phyloP scores from a whole-genome alignment of 37 sponge, comb jelly and placozoan genomes.

The Amphimedon queenslandica region DNA sequence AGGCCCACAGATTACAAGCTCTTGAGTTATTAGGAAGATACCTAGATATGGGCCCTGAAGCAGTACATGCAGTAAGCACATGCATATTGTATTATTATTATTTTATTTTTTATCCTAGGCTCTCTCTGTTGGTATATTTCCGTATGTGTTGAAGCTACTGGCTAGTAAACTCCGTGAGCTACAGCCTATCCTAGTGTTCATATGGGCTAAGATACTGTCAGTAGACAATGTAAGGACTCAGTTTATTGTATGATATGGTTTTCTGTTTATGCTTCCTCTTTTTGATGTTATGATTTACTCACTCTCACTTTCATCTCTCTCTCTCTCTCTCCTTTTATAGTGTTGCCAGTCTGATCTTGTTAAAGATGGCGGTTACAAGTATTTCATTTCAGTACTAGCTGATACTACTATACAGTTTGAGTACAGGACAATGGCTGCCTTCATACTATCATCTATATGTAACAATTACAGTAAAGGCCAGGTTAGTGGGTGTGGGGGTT shows the following conservation, averaged over 20 bases:
- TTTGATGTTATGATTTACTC: not conserved
- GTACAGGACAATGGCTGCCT: constrained; percentile 88
- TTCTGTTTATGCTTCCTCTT: not conserved
- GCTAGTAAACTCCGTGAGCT: constrained; percentile 89
- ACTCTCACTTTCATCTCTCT: not conserved
- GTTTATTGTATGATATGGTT: not conserved
- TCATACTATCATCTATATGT: constrained; percentile 69
- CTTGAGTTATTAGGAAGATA: constrained; percentile 91
- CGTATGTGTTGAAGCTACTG: constrained; percentile 93
- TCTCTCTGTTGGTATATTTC: constrained; percentile 95
- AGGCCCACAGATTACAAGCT: constrained; percentile 82
- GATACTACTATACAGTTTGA: constrained; percentile 82
- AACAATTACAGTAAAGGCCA: constrained; percentile 73
- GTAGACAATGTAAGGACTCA: constrained; percentile 67
- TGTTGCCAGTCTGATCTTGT: constrained; percentile 81
- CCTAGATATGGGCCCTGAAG: constrained; percentile 92
- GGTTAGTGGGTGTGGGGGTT: constrained; percentile 49
- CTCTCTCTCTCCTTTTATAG: constrained; percentile 30
- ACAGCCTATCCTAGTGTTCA: constrained; percentile 88
- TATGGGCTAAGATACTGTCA: constrained; percentile 97
- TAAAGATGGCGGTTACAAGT: constrained; percentile 77
- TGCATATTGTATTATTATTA: not conserved
- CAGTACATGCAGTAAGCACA: constrained; percentile 65
- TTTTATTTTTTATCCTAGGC: constrained; percentile 27
- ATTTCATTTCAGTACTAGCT: constrained; percentile 73